Evolutionary conservation across 2,797 vertebrate species (phyloP).

Genomic region (Melanotaenia boesemani): DNA sequence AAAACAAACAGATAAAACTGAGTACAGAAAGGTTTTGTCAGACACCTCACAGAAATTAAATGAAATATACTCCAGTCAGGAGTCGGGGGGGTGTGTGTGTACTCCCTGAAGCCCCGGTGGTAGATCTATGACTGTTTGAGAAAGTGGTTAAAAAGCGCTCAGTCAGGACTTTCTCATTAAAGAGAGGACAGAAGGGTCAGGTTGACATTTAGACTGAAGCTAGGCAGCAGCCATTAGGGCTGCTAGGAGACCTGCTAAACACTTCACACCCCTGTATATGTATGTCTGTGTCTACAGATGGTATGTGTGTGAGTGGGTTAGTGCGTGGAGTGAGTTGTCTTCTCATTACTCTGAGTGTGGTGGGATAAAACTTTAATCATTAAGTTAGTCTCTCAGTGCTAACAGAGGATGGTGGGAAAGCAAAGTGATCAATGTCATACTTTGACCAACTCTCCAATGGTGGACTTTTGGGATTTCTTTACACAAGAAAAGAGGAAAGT

Average conservation of each 20-base stretch:
- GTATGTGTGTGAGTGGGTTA: constrained; percentile 19
- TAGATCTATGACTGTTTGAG: constrained; percentile 66
- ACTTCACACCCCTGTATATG: neutral
- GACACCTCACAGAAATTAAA: constrained; percentile 33
- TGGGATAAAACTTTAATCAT: constrained; percentile 38
- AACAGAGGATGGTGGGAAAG: constrained; percentile 62
- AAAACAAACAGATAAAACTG: constrained; percentile 42
- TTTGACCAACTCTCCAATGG: neutral
- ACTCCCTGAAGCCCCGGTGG: constrained; percentile 43
- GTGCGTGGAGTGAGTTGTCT: constrained; percentile 51
- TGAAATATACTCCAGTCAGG: constrained; percentile 32
- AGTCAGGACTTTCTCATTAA: constrained; percentile 80
- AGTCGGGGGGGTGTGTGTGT: constrained; percentile 23
- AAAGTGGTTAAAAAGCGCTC: constrained; percentile 79
- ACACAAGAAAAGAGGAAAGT: neutral
- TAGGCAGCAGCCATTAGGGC: constrained; percentile 63
- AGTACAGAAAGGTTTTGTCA: constrained; percentile 7
- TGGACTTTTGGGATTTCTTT: neutral
- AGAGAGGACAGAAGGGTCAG: constrained; percentile 44
- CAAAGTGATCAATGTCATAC: constrained; percentile 22
- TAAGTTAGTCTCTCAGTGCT: constrained; percentile 25
- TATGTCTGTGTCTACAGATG: constrained; percentile 12
- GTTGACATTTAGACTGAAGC: constrained; percentile 72
- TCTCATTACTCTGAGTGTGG: constrained; percentile 37
- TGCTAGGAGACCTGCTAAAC: constrained; percentile 76